These are phyloP conservation scores for Zelostemma sp. DNA, from an alignment of 1,140 invertebrate species.

Conservation along the genomic window DNA sequence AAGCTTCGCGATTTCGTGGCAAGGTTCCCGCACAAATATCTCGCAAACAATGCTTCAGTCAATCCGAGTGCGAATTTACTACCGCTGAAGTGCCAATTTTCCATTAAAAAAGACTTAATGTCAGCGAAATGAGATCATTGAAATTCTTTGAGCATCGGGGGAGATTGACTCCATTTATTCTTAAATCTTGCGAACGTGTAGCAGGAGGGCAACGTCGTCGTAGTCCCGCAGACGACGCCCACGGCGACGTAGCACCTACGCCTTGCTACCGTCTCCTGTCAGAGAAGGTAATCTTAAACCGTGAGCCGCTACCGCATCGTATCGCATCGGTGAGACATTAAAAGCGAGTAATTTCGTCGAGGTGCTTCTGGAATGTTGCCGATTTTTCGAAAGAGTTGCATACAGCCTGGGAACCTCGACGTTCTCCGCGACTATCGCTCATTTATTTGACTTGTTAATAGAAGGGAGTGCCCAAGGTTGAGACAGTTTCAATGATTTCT, in stretches of 20 bases:
- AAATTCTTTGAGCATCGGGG: conserved; percentile 32
- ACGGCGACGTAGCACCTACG: conserved; percentile 62
- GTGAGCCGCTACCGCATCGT: conserved; percentile 40
- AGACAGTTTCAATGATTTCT: no score
- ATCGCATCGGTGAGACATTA: conserved; percentile 36
- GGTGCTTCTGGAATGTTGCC: conserved; percentile 39
- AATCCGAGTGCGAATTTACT: no score
- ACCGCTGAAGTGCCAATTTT: no score
- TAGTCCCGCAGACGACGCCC: conserved; percentile 50
- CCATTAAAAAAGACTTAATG: no score
- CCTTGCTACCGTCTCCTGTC: conserved; percentile 62
- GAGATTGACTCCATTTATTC: neutral
- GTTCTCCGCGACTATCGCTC: neutral
- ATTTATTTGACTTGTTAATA: no score
- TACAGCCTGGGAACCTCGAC: conserved; percentile 23
- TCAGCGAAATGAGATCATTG: no score
- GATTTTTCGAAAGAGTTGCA: conserved; percentile 37
- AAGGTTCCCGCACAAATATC: neutral
- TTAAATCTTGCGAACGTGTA: conserved; percentile 27
- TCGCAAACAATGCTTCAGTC: no score
- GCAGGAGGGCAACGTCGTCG: conserved; percentile 43
- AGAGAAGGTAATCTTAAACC: conserved; percentile 56
- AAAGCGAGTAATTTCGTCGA: conserved; percentile 47
- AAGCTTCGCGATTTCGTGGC: neutral
- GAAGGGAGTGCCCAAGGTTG: no score